Conservation (phyloP, 2,888 invertebrate genomes). For the Lomographa bimaculata region DNA sequence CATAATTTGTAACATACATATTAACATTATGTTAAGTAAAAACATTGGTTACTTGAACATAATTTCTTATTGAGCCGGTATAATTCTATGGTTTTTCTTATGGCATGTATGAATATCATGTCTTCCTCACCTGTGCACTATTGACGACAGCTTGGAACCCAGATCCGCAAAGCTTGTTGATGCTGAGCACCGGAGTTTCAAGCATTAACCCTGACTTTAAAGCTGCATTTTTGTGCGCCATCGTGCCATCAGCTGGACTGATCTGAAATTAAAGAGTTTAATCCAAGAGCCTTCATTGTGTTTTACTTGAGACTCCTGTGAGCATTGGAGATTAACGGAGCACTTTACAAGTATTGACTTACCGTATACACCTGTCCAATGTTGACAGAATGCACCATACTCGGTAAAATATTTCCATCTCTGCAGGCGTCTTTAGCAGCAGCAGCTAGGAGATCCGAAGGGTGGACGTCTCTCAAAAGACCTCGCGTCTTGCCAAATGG, state of each 20-base stretch:
- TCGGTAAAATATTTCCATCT: neutral
- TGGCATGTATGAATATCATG: no score
- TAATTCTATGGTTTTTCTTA: no score
- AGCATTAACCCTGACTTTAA: constrained; percentile 73
- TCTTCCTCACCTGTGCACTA: constrained; percentile 88
- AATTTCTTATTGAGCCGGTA: no score
- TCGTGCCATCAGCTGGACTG: neutral
- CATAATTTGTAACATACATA: no score
- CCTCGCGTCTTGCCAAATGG: constrained; percentile 11
- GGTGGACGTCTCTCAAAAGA: constrained; percentile 90
- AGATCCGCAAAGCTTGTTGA: constrained; percentile 98
- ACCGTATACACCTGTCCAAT: constrained; percentile 3
- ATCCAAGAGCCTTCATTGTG: no score
- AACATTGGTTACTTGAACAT: no score
- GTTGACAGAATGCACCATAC: neutral
- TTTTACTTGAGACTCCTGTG: no score
- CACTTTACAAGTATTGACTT: no score
- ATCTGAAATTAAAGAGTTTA: neutral
- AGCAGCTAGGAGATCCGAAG: constrained; percentile 2
- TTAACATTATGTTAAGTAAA: no score
- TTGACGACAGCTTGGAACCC: constrained; percentile 96
- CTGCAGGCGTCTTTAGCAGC: neutral
- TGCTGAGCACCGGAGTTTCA: constrained; percentile 91
- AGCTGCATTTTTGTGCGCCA: constrained; percentile 4
- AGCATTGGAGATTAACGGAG: no score